These are phyloP conservation scores for Rhinolophus sinicus DNA, from an alignment of 2,113 vertebrate genomes.

Conservation along the genomic window DNA sequence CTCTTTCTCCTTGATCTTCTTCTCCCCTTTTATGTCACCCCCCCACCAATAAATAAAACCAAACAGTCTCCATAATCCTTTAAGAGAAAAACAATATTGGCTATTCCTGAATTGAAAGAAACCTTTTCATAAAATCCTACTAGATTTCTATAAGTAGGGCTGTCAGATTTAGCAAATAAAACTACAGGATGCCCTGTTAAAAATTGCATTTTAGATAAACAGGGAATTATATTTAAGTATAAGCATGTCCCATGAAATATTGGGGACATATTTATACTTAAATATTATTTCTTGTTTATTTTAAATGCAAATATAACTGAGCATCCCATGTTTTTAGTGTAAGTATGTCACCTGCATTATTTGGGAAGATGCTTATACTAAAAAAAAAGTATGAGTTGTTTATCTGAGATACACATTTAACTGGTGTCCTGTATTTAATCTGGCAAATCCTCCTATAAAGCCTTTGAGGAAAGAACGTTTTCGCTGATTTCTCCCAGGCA, in stretches of 20 bases:
- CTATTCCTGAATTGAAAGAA: conserved; percentile 24
- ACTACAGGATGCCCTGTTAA: conserved; percentile 31
- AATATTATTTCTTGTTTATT: neutral
- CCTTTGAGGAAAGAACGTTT: conserved; percentile 59
- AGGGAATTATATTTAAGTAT: conserved; percentile 15
- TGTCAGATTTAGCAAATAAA: conserved; percentile 47
- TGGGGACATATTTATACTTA: neutral
- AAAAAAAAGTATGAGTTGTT: neutral
- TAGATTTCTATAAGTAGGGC: conserved; percentile 22
- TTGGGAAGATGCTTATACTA: neutral
- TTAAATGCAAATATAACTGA: conserved; percentile 2
- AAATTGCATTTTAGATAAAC: conserved; percentile 46
- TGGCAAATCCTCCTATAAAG: neutral
- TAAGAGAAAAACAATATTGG: conserved; percentile 8
- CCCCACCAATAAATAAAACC: neutral
- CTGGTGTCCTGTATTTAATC: conserved; percentile 29
- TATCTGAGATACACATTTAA: conserved; percentile 9
- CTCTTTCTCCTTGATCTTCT: neutral
- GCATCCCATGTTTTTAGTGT: conserved; percentile 7
- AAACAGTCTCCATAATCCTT: neutral
- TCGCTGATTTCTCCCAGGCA: conserved; percentile 46
- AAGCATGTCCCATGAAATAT: neutral
- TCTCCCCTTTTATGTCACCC: neutral
- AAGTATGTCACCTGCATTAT: conserved; percentile 12
- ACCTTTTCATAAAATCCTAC: conserved; percentile 38